These are phyloP conservation scores for Procambarus clarkii DNA, from an alignment of 1,140 invertebrate species.

Conservation along the genomic window DNA sequence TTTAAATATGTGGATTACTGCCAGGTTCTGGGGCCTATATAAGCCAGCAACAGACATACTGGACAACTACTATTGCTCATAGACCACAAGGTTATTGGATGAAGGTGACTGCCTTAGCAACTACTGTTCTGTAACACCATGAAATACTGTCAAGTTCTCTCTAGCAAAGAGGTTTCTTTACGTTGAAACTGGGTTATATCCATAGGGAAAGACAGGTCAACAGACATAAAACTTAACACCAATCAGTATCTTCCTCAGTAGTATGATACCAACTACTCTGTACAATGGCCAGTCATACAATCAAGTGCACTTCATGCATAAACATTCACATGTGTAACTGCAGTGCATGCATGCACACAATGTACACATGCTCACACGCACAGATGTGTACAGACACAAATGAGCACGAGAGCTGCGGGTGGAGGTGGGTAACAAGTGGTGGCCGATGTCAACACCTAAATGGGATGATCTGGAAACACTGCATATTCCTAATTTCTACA, in stretches of 20 bases:
- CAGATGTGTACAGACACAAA: conserved; percentile 9
- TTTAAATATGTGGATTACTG: conserved; percentile 27
- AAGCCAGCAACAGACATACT: conserved; percentile 40
- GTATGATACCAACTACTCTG: conserved; percentile 42
- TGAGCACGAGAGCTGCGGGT: conserved; percentile 42
- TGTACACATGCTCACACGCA: not conserved
- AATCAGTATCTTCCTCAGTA: conserved; percentile 50
- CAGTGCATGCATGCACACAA: conserved; percentile 10
- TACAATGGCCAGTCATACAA: conserved; percentile 47
- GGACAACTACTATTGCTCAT: conserved; percentile 45
- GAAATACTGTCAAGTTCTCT: not conserved
- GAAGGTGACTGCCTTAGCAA: conserved; percentile 47
- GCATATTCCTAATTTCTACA: conserved; percentile 46
- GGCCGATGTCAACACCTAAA: conserved; percentile 51
- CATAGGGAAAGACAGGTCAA: conserved; percentile 57
- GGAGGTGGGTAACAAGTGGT: conserved; percentile 61
- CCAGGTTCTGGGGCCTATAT: conserved; percentile 14
- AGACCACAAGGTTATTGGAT: conserved; percentile 41
- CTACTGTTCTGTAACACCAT: conserved; percentile 24
- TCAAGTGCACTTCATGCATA: not conserved
- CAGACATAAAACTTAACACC: conserved; percentile 64
- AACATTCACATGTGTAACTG: not conserved
- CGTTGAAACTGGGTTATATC: conserved; percentile 31
- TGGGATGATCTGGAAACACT: conserved; percentile 61
- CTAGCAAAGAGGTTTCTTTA: not conserved